Evolutionary conservation across 2,113 vertebrate genomes (phyloP).

Genomic region (Labrus mixtus): DNA sequence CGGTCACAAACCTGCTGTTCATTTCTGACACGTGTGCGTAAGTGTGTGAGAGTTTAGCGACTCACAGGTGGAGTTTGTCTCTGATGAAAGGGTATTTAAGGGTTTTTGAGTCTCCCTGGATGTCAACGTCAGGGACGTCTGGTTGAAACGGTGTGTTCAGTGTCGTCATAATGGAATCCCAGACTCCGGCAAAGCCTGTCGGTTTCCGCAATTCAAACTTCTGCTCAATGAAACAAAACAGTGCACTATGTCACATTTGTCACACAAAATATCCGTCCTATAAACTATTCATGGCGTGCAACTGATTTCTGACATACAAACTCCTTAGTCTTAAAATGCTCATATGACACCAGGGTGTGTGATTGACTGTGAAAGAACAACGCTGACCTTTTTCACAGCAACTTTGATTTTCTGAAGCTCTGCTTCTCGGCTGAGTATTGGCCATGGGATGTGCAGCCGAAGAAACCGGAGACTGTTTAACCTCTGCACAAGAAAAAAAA

Average conservation of each 20-base stretch:
- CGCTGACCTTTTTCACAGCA: constrained; percentile 94
- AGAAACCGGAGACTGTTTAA: constrained; percentile 88
- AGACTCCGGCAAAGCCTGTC: constrained; percentile 83
- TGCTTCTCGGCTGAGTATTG: constrained; percentile 94
- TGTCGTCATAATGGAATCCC: constrained; percentile 85
- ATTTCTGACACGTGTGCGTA: not conserved
- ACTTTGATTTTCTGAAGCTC: constrained; percentile 98
- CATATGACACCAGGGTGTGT: not conserved
- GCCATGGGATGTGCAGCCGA: constrained; percentile 95
- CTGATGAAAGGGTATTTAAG: constrained; percentile 94
- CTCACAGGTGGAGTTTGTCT: constrained; percentile 97
- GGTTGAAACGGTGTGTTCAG: constrained; percentile 90
- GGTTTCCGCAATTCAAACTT: constrained; percentile 91
- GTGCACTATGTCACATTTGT: not conserved
- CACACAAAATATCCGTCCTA: not conserved
- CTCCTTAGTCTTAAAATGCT: not conserved
- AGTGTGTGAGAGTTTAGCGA: constrained; percentile 34
- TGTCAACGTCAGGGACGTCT: constrained; percentile 84
- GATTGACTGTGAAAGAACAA: not conserved
- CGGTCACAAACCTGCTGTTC: not conserved
- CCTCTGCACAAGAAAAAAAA: constrained; percentile 72
- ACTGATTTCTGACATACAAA: not conserved
- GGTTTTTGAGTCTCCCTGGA: constrained; percentile 82
- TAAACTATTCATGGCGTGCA: not conserved
- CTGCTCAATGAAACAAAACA: constrained; percentile 72